These are phyloP conservation scores for Lypha dubia DNA, from an alignment of 2,888 invertebrate species.

Conservation along the genomic window DNA sequence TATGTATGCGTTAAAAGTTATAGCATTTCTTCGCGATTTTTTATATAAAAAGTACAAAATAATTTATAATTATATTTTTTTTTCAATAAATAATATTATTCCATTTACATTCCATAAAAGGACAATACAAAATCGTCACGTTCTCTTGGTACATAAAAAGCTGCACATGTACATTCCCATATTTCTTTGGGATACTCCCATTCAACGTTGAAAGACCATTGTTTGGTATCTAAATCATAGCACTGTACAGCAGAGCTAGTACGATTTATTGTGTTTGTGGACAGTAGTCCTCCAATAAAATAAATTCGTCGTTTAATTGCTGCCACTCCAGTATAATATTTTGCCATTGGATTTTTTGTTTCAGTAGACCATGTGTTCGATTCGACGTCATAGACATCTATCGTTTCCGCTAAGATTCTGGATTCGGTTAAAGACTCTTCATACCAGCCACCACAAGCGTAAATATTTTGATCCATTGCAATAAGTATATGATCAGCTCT, in stretches of 20 bases:
- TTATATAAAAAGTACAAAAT: constrained; percentile 62
- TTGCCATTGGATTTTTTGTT: constrained; percentile 86
- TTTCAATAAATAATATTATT: constrained; percentile 16
- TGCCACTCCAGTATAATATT: constrained; percentile 88
- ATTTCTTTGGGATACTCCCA: constrained; percentile 87
- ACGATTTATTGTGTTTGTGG: constrained; percentile 87
- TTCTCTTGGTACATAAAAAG: constrained; percentile 87
- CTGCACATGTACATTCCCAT: constrained; percentile 89
- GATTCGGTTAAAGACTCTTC: constrained; percentile 84
- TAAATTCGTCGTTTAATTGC: constrained; percentile 86
- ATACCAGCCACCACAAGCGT: constrained; percentile 88
- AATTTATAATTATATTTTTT: constrained; percentile 31
- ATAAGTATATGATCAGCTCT: constrained; percentile 88
- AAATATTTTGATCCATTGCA: constrained; percentile 85
- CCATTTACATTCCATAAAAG: constrained; percentile 54
- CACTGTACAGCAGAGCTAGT: constrained; percentile 88
- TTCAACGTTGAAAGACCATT: constrained; percentile 85
- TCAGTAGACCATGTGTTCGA: constrained; percentile 86
- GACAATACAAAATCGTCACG: constrained; percentile 75
- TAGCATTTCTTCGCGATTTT: constrained; percentile 31
- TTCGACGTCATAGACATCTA: constrained; percentile 87
- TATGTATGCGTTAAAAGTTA: constrained; percentile 2
- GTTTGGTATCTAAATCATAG: constrained; percentile 86
- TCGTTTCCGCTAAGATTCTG: constrained; percentile 85
- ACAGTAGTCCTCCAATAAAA: constrained; percentile 88